A percentile compares a stretch with the other conserved stretches of the same genome.
Evolutionary conservation across 2,888 invertebrate genomes (phyloP).

Genomic region (Scaptomyza reducta): DNA sequence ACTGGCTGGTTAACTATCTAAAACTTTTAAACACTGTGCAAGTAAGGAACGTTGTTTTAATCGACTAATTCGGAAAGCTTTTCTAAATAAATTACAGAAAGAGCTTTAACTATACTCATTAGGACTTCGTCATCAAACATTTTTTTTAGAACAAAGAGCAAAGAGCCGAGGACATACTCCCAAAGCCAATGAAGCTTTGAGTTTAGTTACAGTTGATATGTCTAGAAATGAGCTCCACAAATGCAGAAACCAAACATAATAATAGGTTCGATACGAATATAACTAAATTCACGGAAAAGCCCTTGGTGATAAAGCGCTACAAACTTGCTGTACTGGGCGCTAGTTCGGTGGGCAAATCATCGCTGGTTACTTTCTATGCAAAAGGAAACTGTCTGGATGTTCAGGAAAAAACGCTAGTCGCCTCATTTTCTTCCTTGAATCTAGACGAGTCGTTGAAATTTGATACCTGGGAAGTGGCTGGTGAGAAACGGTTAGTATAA

Average conservation of each 20-base stretch:
- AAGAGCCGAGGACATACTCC: background rate
- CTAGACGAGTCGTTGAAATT: constrained; percentile 97
- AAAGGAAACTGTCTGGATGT: background rate
- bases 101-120: background rate
- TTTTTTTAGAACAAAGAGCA: constrained; percentile 12
- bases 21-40: no score
- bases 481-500: constrained; percentile 92
- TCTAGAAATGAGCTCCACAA: background rate
- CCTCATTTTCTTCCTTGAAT: constrained; percentile 7
- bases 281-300: background rate
- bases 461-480: constrained; percentile 99
- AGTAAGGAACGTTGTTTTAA: no score
- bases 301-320: background rate
- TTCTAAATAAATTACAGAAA: no score
- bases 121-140: constrained; percentile 8
- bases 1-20: no score
- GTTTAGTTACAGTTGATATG: constrained; percentile 7
- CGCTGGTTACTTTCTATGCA: constrained; percentile 7
- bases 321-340: constrained; percentile 37
- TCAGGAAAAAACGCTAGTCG: constrained; percentile 16
- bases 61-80: background rate
- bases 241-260: background rate
- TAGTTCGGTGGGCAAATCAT: constrained; percentile 29
- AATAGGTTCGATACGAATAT: background rate
- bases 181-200: background rate